Evolutionary conservation across 2,113 vertebrate species (phyloP).

Genomic region (Gallinago jamesoni): DNA sequence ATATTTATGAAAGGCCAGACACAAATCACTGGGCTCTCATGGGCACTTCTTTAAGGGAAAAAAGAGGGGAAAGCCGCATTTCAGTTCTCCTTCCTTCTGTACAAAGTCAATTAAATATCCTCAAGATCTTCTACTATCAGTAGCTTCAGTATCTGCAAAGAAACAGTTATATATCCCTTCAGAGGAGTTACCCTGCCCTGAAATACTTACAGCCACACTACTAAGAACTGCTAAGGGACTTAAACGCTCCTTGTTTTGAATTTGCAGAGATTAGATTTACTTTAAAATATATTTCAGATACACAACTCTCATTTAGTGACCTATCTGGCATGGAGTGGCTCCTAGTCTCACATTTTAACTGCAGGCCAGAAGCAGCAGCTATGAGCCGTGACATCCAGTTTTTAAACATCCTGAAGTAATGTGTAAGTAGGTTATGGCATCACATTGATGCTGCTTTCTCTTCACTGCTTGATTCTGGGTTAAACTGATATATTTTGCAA

Average conservation of each 20-base stretch:
- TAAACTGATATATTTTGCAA: conserved; percentile 3
- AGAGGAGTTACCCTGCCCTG: neutral
- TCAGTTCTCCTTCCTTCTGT: neutral
- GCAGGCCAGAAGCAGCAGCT: neutral
- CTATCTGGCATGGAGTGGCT: neutral
- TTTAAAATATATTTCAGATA: neutral
- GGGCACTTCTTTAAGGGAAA: neutral
- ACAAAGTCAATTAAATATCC: neutral
- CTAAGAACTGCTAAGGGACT: neutral
- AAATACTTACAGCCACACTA: neutral
- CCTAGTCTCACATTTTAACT: neutral
- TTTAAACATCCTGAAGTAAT: neutral
- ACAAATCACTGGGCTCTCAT: neutral
- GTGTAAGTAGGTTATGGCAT: conserved; percentile 9
- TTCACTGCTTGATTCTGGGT: neutral
- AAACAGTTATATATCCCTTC: neutral
- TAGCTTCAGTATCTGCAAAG: neutral
- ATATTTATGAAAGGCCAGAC: neutral
- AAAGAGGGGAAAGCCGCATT: neutral
- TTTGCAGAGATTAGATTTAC: neutral
- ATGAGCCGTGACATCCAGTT: neutral
- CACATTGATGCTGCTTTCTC: neutral
- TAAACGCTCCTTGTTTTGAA: neutral
- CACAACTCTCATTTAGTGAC: neutral
- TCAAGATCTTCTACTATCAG: neutral